A percentile compares a stretch with the other conserved stretches of the same genome.
Conservation (phyloP, 53 echinoderm and acorn worm genomes). For the Mesocentrotus franciscanus region DNA sequence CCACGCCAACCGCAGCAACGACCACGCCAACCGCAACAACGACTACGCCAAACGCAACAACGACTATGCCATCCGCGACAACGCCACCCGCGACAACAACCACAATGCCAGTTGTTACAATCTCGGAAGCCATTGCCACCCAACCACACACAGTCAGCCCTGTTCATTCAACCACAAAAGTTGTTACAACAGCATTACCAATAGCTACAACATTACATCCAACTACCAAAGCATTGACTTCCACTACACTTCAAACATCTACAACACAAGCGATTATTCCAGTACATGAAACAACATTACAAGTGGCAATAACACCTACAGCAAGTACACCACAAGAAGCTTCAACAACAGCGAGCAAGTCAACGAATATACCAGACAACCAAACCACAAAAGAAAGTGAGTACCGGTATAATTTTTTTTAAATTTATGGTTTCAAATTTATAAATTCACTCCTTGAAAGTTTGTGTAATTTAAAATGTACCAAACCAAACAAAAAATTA, state of each 20-base stretch:
- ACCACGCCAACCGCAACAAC: too few relatives aligned
- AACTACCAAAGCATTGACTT: not conserved
- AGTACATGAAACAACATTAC: constrained; percentile 5
- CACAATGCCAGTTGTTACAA: not conserved
- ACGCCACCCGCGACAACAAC: not conserved
- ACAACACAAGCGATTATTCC: not conserved
- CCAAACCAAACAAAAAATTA: too few relatives aligned
- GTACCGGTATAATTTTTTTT: not conserved
- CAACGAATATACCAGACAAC: not conserved
- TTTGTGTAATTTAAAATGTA: too few relatives aligned
- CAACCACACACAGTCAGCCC: not conserved
- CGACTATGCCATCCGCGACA: not conserved
- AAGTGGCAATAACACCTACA: not conserved
- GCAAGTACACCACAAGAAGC: not conserved
- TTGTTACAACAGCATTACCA: not conserved
- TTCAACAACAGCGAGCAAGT: not conserved
- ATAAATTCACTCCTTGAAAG: too few relatives aligned
- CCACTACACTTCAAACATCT: not conserved
- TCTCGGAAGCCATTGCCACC: not conserved
- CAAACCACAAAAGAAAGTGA: constrained; percentile 38
- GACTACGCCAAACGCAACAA: not conserved
- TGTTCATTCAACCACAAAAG: not conserved
- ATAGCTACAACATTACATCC: not conserved
- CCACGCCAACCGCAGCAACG: not conserved
- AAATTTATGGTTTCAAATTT: too few relatives aligned